Evolutionary conservation across 2,113 vertebrate species (phyloP).

Genomic region (Acrocephalus arundinaceus): DNA sequence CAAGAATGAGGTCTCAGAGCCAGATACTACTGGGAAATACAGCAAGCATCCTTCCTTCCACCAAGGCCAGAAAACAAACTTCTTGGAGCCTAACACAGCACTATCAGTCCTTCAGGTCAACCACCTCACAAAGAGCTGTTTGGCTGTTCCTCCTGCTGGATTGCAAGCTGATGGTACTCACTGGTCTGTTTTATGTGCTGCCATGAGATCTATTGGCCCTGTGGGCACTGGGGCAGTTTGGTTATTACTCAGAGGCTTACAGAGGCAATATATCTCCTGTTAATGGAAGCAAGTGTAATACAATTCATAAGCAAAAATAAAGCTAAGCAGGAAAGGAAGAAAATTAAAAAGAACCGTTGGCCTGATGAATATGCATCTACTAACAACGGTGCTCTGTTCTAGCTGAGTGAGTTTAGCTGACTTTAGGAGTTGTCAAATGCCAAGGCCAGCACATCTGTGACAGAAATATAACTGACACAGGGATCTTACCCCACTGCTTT

Average conservation of each 20-base stretch:
- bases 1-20: background rate
- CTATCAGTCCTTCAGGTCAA: background rate
- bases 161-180: background rate
- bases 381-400: background rate
- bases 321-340: conserved; percentile 25
- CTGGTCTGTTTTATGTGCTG: background rate
- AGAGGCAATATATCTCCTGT: background rate
- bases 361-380: conserved; percentile 53
- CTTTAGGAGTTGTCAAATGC: background rate
- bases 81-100: background rate
- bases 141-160: background rate
- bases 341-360: background rate
- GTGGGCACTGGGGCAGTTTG: background rate
- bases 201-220: background rate
- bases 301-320: conserved; percentile 25
- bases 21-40: background rate
- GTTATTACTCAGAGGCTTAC: conserved; percentile 34
- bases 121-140: background rate
- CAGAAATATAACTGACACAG: background rate
- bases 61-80: background rate
- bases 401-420: conserved; percentile 38
- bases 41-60: background rate
- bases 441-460: conserved; percentile 9
- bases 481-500: background rate
- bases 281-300: background rate